Percentiles rank a stretch among this genome's conserved stretches.
phyloP scores from a whole-genome alignment of 92 coral and sea anemone genomes.

The Ricordea florida region DNA sequence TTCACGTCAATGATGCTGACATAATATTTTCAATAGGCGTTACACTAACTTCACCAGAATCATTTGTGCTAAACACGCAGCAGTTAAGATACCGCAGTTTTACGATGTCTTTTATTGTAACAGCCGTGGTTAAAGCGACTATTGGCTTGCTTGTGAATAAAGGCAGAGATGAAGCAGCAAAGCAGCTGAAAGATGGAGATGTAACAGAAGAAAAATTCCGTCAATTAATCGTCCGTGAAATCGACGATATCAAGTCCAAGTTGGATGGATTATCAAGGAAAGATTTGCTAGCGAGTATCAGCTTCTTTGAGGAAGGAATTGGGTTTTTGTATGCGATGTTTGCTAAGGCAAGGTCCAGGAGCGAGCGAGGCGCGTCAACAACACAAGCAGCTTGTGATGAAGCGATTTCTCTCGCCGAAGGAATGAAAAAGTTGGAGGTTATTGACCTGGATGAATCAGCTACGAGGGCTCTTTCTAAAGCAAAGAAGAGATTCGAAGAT shows the following conservation, averaged over 20 bases:
- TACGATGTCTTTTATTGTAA: background rate
- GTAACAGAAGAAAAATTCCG: background rate
- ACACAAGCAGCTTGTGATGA: background rate
- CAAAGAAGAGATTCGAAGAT: too few species aligned
- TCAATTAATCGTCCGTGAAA: background rate
- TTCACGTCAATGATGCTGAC: too few species aligned
- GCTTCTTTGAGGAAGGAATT: background rate
- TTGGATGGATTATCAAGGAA: background rate
- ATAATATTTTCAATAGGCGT: too few species aligned
- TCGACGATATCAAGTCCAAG: background rate
- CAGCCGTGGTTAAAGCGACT: background rate
- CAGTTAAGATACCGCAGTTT: too few species aligned
- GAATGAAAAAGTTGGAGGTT: background rate
- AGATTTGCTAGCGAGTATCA: background rate
- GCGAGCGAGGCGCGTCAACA: background rate
- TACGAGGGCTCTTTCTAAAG: background rate
- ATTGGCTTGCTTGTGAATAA: too few species aligned
- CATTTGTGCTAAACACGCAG: too few species aligned
- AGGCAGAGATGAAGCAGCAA: too few species aligned
- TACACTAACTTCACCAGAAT: too few species aligned
- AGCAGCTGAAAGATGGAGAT: background rate
- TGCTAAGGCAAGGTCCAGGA: background rate
- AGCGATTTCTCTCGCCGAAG: background rate
- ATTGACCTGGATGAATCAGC: too few species aligned
- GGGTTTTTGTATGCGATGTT: background rate